These are phyloP conservation scores for Galago senegalensis DNA, from an alignment of 2,797 vertebrate genomes.

Conservation along the genomic window DNA sequence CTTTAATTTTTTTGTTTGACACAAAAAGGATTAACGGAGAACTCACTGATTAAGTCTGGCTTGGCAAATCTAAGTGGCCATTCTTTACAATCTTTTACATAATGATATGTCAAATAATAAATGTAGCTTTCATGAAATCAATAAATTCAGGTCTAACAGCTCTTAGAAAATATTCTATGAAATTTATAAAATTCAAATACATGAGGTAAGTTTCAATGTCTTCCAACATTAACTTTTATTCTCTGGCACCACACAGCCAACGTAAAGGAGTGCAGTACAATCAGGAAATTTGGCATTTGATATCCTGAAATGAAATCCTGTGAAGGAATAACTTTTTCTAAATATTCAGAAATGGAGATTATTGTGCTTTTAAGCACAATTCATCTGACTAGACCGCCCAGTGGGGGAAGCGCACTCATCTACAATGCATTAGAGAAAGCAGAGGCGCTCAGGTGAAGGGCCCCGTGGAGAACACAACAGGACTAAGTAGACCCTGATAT, in stretches of 20 bases:
- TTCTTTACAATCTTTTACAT: neutral
- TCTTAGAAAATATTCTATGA: neutral
- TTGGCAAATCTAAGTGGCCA: neutral
- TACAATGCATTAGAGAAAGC: slow-evolving; percentile 80
- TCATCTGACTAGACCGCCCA: slow-evolving; percentile 71
- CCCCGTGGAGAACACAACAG: slow-evolving; percentile 84
- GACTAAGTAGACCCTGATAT: slow-evolving; percentile 68
- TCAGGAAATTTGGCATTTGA: neutral
- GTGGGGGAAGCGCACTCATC: slow-evolving; percentile 81
- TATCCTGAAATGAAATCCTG: neutral
- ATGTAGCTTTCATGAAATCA: neutral
- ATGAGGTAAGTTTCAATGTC: slow-evolving; percentile 26
- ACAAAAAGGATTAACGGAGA: neutral
- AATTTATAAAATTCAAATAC: slow-evolving; percentile 26
- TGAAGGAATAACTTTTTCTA: slow-evolving; percentile 52
- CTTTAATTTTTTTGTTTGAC: neutral
- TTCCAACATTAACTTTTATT: neutral
- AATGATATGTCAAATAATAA: neutral
- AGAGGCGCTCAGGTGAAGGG: slow-evolving; percentile 75
- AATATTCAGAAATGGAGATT: slow-evolving; percentile 77
- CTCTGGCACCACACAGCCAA: neutral
- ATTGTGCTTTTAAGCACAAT: slow-evolving; percentile 65
- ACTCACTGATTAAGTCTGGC: rapidly evolving
- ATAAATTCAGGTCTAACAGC: neutral
- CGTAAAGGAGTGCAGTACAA: neutral